These are phyloP conservation scores for Cosmopolites sordidus DNA, from an alignment of 2,888 invertebrate species.

Conservation along the genomic window DNA sequence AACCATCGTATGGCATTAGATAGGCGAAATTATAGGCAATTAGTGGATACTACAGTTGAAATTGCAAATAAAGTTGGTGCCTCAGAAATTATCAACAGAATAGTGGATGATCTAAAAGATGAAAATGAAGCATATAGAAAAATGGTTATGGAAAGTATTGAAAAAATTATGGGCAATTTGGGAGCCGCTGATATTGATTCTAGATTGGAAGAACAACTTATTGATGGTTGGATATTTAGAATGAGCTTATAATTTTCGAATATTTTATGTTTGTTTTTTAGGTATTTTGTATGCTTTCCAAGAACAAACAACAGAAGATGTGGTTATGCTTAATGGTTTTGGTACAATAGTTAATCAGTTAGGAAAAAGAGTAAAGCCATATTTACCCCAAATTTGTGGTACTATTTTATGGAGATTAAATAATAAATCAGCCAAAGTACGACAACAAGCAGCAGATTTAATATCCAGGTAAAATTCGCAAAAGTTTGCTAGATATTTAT, in stretches of 20 bases:
- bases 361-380: constrained; percentile 96
- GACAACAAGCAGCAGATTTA: constrained; percentile 98
- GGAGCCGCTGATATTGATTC: constrained; percentile 99
- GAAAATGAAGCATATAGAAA: constrained; percentile 99
- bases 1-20: constrained; percentile 99
- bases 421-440: constrained; percentile 98
- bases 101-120: constrained; percentile 98
- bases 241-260: too few relatives aligned
- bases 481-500: neutral
- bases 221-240: constrained; percentile 66
- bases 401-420: constrained; percentile 99
- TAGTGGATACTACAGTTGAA: constrained; percentile 99
- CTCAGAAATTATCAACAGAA: constrained; percentile 96
- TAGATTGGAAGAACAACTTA: constrained; percentile 95
- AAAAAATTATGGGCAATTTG: constrained; percentile 95
- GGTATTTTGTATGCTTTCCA: constrained; percentile 96
- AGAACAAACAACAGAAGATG: constrained; percentile 99
- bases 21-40: constrained; percentile 92
- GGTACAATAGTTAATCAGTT: constrained; percentile 98
- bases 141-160: constrained; percentile 99
- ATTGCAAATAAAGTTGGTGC: constrained; percentile 99
- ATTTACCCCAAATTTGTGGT: constrained; percentile 99
- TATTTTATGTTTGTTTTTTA: constrained; percentile 7
- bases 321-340: constrained; percentile 99
- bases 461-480: constrained; percentile 61